Evolutionary conservation across 2,797 vertebrate genomes (phyloP).

Genomic region (Melanotaenia boesemani): DNA sequence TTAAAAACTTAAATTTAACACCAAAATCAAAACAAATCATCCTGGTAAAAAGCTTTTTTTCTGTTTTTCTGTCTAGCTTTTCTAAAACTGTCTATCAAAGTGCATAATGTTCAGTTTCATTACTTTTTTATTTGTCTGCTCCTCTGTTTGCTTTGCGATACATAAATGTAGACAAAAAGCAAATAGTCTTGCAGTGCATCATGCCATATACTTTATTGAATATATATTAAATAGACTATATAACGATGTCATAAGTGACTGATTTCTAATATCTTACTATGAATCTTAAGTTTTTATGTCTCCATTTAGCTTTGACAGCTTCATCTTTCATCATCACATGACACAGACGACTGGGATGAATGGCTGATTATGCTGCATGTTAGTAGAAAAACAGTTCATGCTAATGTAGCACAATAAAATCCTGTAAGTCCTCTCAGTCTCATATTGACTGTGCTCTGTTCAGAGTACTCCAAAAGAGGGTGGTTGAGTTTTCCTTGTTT

Average conservation of each 20-base stretch:
- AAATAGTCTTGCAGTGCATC: slow-evolving; percentile 58
- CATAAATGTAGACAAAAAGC: slow-evolving; percentile 57
- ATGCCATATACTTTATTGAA: slow-evolving; percentile 74
- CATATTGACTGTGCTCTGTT: slow-evolving; percentile 44
- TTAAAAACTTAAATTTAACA: slow-evolving; percentile 46
- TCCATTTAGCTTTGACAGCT: slow-evolving; percentile 46
- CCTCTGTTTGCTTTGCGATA: slow-evolving; percentile 63
- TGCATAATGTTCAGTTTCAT: slow-evolving; percentile 81
- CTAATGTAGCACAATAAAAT: slow-evolving; percentile 87
- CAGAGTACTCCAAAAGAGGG: slow-evolving; percentile 32
- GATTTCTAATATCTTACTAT: slow-evolving; percentile 64
- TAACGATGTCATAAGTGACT: slow-evolving; percentile 62
- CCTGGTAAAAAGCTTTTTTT: slow-evolving; percentile 38
- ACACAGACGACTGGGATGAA: slow-evolving; percentile 58
- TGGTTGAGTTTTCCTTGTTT: slow-evolving; percentile 1
- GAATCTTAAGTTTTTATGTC: slow-evolving; percentile 38
- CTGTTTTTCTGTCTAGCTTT: slow-evolving; percentile 15
- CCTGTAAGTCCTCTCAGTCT: slow-evolving; percentile 53
- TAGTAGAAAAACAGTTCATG: slow-evolving; percentile 72
- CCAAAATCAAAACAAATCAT: slow-evolving; percentile 47
- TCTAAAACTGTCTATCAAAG: slow-evolving; percentile 79
- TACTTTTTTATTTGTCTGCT: slow-evolving; percentile 39
- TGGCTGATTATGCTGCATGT: slow-evolving; percentile 67
- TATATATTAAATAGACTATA: slow-evolving; percentile 75
- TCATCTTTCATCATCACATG: slow-evolving; percentile 46